phyloP scores from a whole-genome alignment of 1,140 invertebrate genomes.

The Listronotus oregonensis region DNA sequence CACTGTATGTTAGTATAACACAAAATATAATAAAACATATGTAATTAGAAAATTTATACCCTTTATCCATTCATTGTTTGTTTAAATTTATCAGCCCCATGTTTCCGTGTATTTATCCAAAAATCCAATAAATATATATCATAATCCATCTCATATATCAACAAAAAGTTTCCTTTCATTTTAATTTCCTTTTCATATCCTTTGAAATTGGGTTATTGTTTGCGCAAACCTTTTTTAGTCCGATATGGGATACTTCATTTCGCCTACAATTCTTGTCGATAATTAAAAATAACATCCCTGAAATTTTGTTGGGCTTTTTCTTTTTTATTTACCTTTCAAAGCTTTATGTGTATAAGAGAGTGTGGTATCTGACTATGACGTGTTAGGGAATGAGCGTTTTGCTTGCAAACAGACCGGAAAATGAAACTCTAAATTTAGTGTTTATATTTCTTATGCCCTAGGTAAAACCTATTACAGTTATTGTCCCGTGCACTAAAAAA shows the following conservation, averaged over 20 bases:
- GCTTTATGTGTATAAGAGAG: conserved; percentile 14
- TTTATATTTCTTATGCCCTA: no score
- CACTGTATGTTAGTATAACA: no score
- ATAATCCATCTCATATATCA: conserved; percentile 21
- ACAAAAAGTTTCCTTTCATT: conserved; percentile 21
- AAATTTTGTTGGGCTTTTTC: background rate
- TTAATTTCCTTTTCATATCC: conserved; percentile 27
- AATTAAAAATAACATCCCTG: conserved; percentile 24
- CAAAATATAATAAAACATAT: no score
- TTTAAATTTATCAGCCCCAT: conserved; percentile 6
- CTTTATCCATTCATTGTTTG: conserved; percentile 2
- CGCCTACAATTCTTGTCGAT: conserved; percentile 17
- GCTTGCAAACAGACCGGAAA: conserved; percentile 4
- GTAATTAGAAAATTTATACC: no score
- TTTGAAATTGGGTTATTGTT: conserved; percentile 29
- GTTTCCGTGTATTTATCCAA: conserved; percentile 1
- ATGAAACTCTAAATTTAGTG: no score
- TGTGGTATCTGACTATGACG: conserved; percentile 9
- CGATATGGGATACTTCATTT: conserved; percentile 10
- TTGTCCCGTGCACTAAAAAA: no score
- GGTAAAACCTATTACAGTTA: no score
- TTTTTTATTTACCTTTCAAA: conserved; percentile 10
- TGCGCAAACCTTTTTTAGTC: conserved; percentile 10
- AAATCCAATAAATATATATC: conserved; percentile 32
- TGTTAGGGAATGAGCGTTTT: background rate